A percentile compares a stretch with the other conserved stretches of the same genome.
Conservation (phyloP, 2,797 vertebrate species). For the Limnodromus scolopaceus region DNA sequence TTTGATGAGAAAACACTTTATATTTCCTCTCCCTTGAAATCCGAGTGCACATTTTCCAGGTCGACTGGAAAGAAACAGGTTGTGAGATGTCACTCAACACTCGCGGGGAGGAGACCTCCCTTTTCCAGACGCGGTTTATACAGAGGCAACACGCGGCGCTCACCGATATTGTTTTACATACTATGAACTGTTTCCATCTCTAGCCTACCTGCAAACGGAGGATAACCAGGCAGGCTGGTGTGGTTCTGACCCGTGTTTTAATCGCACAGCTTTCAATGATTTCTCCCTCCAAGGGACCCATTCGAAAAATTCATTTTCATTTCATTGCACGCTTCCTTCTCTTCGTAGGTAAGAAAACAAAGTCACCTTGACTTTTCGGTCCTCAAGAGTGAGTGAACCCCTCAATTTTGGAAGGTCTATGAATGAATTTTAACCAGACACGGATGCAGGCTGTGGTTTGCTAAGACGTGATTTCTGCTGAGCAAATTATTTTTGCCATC, state of each 20-base stretch:
- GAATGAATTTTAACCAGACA: not conserved
- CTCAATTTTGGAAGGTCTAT: not conserved
- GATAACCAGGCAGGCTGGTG: not conserved
- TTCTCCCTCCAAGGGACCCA: not conserved
- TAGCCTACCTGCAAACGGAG: not conserved
- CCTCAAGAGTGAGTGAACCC: not conserved
- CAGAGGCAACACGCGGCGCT: not conserved
- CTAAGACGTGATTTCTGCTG: not conserved
- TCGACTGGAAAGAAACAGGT: slow-evolving; percentile 48
- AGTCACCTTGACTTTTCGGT: not conserved
- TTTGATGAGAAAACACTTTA: slow-evolving; percentile 65
- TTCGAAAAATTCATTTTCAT: not conserved
- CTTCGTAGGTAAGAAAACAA: not conserved
- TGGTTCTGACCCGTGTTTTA: not conserved
- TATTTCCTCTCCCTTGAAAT: slow-evolving; percentile 74
- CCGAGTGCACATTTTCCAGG: slow-evolving; percentile 55
- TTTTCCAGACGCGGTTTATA: slow-evolving; percentile 43
- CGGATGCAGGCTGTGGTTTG: not conserved
- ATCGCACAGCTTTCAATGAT: not conserved
- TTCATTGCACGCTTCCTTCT: not conserved
- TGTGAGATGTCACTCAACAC: slow-evolving; percentile 59
- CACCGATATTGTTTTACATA: not conserved
- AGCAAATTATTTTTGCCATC: not conserved
- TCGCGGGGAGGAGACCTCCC: not conserved
- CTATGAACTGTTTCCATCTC: not conserved